Evolutionary conservation across 2,113 vertebrate species (phyloP).

Genomic region (Fregetta grallaria): DNA sequence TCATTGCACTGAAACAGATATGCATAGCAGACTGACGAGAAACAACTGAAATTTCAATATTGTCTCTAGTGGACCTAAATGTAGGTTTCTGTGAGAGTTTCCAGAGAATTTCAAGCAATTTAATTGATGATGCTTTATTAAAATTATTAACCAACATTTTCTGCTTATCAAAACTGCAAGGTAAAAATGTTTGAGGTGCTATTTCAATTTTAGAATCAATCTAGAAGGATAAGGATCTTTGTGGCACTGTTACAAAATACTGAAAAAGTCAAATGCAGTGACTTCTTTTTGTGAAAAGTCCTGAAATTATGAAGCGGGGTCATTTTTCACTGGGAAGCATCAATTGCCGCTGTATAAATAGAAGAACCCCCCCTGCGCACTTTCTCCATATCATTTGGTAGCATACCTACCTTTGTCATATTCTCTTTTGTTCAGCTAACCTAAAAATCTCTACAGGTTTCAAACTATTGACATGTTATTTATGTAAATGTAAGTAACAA

Average conservation of each 20-base stretch:
- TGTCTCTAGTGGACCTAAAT: neutral
- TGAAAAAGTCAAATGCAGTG: neutral
- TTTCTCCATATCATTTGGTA: neutral
- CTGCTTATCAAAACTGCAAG: neutral
- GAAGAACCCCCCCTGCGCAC: fast-evolving
- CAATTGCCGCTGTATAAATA: neutral
- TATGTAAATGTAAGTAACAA: neutral
- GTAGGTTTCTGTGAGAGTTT: neutral
- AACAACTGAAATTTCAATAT: neutral
- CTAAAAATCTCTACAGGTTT: neutral
- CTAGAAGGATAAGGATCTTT: neutral
- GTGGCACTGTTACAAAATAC: neutral
- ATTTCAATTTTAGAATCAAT: neutral
- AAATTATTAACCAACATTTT: neutral
- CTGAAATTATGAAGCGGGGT: neutral
- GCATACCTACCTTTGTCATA: neutral
- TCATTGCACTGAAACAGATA: neutral
- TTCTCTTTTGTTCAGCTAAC: neutral
- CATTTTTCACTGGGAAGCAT: neutral
- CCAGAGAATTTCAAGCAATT: neutral
- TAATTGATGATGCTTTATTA: neutral
- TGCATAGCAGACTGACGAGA: neutral
- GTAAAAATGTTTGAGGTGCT: neutral
- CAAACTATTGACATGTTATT: neutral
- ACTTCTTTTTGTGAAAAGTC: neutral